These are phyloP conservation scores for Rhagonycha lutea DNA, from an alignment of 2,888 invertebrate species.

Conservation along the genomic window DNA sequence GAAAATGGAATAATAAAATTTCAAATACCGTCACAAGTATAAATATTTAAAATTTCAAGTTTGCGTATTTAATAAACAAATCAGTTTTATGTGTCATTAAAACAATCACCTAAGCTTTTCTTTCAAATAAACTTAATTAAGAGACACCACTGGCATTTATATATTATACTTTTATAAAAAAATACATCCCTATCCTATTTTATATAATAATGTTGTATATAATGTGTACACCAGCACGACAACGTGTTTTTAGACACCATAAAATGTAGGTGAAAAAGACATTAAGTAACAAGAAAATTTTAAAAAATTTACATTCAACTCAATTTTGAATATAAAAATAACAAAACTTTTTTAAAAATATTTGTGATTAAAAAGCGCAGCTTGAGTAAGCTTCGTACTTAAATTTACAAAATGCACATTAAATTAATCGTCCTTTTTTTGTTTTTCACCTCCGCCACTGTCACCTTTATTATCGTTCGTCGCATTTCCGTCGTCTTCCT, in stretches of 20 bases:
- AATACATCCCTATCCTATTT: conserved; percentile 2
- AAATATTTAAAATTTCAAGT: conserved; percentile 9
- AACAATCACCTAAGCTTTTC: background rate
- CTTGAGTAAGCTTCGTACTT: conserved; percentile 21
- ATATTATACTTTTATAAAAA: conserved; percentile 5
- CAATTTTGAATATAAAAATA: background rate
- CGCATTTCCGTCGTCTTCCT: conserved; percentile 63
- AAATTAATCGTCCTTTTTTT: conserved; percentile 49
- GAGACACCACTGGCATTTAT: conserved; percentile 5
- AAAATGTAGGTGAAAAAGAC: conserved; percentile 1
- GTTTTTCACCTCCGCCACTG: conserved; percentile 53
- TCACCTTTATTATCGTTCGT: conserved; percentile 34
- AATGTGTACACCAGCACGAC: background rate
- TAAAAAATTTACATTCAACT: background rate
- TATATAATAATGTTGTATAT: background rate
- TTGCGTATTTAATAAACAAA: background rate
- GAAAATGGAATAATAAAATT: background rate
- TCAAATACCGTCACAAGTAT: background rate
- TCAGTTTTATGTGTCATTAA: background rate
- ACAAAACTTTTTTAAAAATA: background rate
- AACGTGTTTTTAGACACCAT: background rate
- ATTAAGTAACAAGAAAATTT: conserved; percentile 2
- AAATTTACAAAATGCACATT: conserved; percentile 14
- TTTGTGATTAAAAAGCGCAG: conserved; percentile 19
- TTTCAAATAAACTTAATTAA: background rate